Evolutionary conservation across 2,113 vertebrate genomes (phyloP).

Genomic region (Tetraodon nigroviridis): DNA sequence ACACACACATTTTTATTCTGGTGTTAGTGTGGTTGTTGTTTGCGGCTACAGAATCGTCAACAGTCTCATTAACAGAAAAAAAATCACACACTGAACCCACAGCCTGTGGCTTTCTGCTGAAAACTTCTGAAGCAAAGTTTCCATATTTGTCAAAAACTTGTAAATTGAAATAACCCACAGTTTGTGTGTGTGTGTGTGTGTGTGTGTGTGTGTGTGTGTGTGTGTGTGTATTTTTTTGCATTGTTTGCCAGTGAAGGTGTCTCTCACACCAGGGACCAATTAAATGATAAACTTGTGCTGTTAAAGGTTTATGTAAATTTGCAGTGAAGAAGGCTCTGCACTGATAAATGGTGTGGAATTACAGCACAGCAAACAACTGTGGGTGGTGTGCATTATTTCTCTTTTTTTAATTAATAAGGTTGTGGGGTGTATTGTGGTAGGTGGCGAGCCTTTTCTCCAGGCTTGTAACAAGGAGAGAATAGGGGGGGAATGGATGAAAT

Average conservation of each 20-base stretch:
- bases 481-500: constrained; percentile 26
- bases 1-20: no score
- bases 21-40: no score
- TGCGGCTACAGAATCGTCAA: no score
- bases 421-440: constrained; percentile 35
- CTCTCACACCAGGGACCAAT: constrained; percentile 66
- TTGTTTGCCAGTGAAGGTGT: constrained; percentile 71
- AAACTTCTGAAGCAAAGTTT: constrained; percentile 34
- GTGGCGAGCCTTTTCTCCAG: constrained; percentile 39
- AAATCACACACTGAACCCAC: neutral
- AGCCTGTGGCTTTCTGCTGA: constrained; percentile 21
- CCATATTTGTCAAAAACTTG: constrained; percentile 45
- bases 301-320: constrained; percentile 73
- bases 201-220: no score
- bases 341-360: constrained; percentile 69
- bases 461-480: constrained; percentile 28
- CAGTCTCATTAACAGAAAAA: constrained; percentile 4
- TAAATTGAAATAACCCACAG: constrained; percentile 49
- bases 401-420: constrained; percentile 64
- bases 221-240: constrained; percentile 33
- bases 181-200: no score
- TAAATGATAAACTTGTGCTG: constrained; percentile 71
- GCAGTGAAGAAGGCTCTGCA: constrained; percentile 50
- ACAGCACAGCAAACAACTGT: constrained; percentile 71
- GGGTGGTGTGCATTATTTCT: constrained; percentile 57